Conservation (phyloP, 2,888 invertebrate genomes). For the Rhyacophila evoluta region DNA sequence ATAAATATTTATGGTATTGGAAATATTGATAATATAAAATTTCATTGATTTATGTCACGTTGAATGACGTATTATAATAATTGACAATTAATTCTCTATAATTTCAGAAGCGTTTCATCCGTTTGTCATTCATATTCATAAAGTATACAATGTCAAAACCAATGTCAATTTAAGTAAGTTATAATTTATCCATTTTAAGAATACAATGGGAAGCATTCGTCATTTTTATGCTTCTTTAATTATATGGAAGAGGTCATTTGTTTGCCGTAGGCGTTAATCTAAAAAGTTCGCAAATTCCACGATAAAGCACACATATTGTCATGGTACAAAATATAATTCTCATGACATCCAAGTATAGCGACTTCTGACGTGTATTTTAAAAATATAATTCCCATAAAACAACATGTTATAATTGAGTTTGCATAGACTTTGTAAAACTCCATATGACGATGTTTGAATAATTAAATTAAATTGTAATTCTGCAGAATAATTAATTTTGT, state of each 20-base stretch:
- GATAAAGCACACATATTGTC: no score
- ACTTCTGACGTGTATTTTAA: no score
- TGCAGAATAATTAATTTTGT: no score
- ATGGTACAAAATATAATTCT: no score
- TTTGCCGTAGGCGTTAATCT: neutral
- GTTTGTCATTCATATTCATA: neutral
- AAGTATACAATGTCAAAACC: neutral
- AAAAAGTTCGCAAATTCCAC: no score
- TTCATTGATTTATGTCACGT: neutral
- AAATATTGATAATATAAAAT: neutral
- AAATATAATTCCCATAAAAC: no score
- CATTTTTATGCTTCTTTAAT: slow-evolving; percentile 5
- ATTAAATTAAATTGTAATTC: no score
- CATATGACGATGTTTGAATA: no score
- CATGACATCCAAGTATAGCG: no score
- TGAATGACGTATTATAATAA: neutral
- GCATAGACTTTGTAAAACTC: no score
- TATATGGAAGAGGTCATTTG: neutral
- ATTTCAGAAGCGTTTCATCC: neutral
- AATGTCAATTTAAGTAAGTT: slow-evolving; percentile 7
- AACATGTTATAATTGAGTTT: no score
- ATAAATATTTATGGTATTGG: no score
- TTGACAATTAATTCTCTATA: neutral
- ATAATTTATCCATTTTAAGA: slow-evolving; percentile 2
- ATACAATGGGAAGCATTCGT: neutral